Base-by-base conservation (phyloP, 2,888 invertebrate genomes). In the Dorcus hopei region DNA sequence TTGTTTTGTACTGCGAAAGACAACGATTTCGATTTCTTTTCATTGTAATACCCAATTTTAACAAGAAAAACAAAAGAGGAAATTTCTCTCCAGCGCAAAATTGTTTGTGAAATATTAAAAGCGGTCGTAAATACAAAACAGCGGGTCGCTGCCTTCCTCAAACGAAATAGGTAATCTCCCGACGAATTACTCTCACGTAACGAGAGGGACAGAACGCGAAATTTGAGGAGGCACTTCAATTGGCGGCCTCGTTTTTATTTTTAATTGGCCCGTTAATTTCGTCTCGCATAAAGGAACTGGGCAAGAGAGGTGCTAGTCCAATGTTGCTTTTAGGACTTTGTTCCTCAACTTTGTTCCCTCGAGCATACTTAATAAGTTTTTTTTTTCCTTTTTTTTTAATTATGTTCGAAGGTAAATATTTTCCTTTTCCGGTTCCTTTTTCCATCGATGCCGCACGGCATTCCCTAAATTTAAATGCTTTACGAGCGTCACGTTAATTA, bases 181-280 rank as follows among this genome's bases (percentile, higher is more conserved):
- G 26, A 33, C 26, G 26, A 33, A 33, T 33, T 33, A 33, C 26
- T 7, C 26, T 33, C 26, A 33, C 26, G 26, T 33, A 33, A 33
- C 26, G 26, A 33, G 26, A 33, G 26, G 26, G 26, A 33, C 26
- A 33, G 26, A 7, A 41, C 41, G 11, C 7, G 42, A 14, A 59
- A 59, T 59, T 59, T 50, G 51, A 59, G 26, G 52, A 49, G 50
- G 57, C 53, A 57, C 57, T 60, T 60, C 53, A 60, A 60, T 60
- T 60, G 45, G 47, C 51, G 53, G 53, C 53, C 57, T 60, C 57
- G 43, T 60, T 53, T 55, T 59, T 57, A 49, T 53, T 52, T 57
- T 60, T 60, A 60, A 60, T 60, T 60, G 60, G 53, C 49, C 57
- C 57, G 60, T 60, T 60, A 60, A 60, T 60, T 60, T 57, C 52